phyloP scores from a whole-genome alignment of 1,140 invertebrate species.

The Spodoptera frugiperda region DNA sequence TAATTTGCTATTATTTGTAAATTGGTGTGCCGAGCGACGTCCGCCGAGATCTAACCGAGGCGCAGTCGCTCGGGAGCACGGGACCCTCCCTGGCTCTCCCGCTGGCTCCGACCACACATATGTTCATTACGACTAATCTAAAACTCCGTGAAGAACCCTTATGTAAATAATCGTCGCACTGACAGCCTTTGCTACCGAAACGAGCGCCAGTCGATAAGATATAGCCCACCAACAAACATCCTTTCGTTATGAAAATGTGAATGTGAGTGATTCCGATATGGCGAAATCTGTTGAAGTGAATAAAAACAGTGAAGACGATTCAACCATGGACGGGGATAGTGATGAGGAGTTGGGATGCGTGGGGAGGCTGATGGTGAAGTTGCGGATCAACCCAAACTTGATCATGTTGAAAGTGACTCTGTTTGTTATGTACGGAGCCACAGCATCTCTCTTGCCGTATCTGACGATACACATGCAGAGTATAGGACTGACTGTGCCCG shows the following conservation, averaged over 20 bases:
- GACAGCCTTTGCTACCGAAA: slow-evolving; percentile 65
- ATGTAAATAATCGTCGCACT: slow-evolving; percentile 77
- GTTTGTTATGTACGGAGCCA: slow-evolving; percentile 93
- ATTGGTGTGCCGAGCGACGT: slow-evolving; percentile 80
- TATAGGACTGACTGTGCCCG: slow-evolving; percentile 93
- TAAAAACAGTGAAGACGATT: slow-evolving; percentile 78
- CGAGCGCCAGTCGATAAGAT: slow-evolving; percentile 83
- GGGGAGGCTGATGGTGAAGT: slow-evolving; percentile 67
- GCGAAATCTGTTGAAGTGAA: slow-evolving; percentile 74
- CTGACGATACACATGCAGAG: slow-evolving; percentile 95
- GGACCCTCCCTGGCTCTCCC: slow-evolving; percentile 72
- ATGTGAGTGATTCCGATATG: slow-evolving; percentile 64
- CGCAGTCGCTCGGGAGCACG: slow-evolving; percentile 79
- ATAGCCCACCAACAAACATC: slow-evolving; percentile 71
- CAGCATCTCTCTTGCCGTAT: slow-evolving; percentile 92
- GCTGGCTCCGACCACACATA: slow-evolving; percentile 62
- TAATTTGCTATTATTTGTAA: slow-evolving; percentile 86
- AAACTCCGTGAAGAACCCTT: slow-evolving; percentile 61
- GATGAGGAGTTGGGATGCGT: slow-evolving; percentile 66
- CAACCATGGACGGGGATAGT: slow-evolving; percentile 73
- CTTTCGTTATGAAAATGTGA: slow-evolving; percentile 70
- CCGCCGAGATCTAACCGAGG: slow-evolving; percentile 67
- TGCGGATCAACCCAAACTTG: slow-evolving; percentile 90
- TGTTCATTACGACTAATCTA: slow-evolving; percentile 42
- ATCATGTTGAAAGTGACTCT: slow-evolving; percentile 92